Evolutionary conservation across 2,888 invertebrate genomes (phyloP).

Genomic region (Magallana nippona): DNA sequence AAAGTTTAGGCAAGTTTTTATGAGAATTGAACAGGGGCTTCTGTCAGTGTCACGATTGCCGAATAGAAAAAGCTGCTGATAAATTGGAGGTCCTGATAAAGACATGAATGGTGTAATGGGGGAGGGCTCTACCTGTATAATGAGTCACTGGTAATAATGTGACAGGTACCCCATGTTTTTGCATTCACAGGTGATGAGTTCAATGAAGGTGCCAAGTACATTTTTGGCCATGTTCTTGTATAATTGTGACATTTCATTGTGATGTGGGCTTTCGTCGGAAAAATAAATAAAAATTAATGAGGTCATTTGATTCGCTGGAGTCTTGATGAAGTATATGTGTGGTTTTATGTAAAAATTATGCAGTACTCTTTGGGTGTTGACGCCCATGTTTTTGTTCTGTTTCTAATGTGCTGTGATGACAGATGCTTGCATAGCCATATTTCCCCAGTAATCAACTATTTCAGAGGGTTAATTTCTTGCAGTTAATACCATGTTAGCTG

Average conservation of each 20-base stretch:
- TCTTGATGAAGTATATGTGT: background rate
- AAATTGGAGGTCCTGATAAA: slow-evolving; percentile 9
- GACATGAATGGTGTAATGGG: background rate
- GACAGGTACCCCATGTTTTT: background rate
- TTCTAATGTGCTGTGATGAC: background rate
- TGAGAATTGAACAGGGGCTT: background rate
- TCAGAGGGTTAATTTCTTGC: slow-evolving; percentile 15
- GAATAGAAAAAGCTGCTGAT: background rate
- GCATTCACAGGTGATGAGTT: background rate
- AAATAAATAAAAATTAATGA: background rate
- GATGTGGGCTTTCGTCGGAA: background rate
- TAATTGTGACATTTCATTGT: background rate
- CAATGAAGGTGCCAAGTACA: background rate
- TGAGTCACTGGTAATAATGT: slow-evolving; percentile 3
- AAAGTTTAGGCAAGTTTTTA: background rate
- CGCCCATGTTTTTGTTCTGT: background rate
- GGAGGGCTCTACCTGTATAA: slow-evolving; percentile 3
- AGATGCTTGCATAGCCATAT: background rate
- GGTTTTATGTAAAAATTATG: background rate
- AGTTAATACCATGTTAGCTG: slow-evolving; percentile 6
- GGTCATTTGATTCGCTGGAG: background rate
- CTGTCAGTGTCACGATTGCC: slow-evolving; percentile 13
- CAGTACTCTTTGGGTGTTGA: background rate
- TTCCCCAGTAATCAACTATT: background rate
- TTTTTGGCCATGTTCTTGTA: background rate